phyloP scores from a whole-genome alignment of 1,140 invertebrate genomes.

The Oedothorax gibbosus region DNA sequence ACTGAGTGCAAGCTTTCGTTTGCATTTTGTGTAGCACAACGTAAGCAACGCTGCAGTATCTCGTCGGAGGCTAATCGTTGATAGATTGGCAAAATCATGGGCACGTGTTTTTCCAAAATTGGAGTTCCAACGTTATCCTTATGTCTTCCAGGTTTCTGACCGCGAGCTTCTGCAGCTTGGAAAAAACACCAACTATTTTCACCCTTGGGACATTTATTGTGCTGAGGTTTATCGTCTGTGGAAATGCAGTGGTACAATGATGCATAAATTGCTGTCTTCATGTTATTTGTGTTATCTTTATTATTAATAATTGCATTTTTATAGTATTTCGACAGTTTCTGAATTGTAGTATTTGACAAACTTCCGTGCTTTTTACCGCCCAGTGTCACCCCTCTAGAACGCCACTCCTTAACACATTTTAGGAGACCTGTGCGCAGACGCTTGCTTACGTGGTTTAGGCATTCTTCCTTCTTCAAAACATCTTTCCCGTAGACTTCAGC shows the following conservation, averaged over 20 bases:
- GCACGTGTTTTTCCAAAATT: no score
- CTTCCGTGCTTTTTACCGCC: neutral
- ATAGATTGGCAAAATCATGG: no score
- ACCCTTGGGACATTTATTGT: neutral
- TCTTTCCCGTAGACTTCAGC: neutral
- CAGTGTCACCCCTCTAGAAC: neutral
- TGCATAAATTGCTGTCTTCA: constrained; percentile 7
- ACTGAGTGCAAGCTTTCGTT: no score
- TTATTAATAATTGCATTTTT: neutral
- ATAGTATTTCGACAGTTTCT: neutral
- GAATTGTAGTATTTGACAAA: neutral
- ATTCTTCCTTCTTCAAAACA: constrained; percentile 2
- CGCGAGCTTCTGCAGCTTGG: no score
- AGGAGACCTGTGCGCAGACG: neutral
- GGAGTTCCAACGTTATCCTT: no score
- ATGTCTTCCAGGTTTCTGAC: no score
- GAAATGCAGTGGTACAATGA: neutral
- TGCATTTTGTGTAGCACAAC: no score
- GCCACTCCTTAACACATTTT: neutral
- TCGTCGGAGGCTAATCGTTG: no score
- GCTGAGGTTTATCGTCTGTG: neutral
- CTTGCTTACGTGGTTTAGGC: constrained; percentile 13
- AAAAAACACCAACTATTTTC: neutral
- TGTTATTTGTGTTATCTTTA: neutral
- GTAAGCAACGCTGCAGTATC: no score